These are phyloP conservation scores for Cyclophora punctaria DNA, from an alignment of 2,888 invertebrate species.

Conservation along the genomic window DNA sequence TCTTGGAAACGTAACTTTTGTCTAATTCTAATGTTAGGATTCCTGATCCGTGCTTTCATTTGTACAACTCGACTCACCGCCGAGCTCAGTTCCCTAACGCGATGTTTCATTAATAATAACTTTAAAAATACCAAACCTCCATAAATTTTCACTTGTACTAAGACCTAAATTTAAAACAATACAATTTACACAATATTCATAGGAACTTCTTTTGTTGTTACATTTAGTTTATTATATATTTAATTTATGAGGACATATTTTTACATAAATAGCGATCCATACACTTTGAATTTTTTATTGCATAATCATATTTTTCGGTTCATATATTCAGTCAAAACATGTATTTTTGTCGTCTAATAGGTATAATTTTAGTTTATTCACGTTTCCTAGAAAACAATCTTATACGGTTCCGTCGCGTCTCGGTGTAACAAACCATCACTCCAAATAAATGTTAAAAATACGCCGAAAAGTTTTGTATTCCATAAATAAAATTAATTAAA, in stretches of 20 bases:
- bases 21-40: slow-evolving; percentile 73
- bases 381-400: slow-evolving; percentile 69
- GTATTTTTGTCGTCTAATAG: slow-evolving; percentile 42
- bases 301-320: slow-evolving; percentile 37
- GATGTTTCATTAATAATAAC: slow-evolving; percentile 64
- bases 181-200: slow-evolving; percentile 74
- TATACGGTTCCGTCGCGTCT: slow-evolving; percentile 54
- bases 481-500: slow-evolving; percentile 38
- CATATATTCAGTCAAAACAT: slow-evolving; percentile 40
- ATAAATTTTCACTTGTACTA: slow-evolving; percentile 73
- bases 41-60: slow-evolving; percentile 67
- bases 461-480: slow-evolving; percentile 67
- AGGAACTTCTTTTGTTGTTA: slow-evolving; percentile 76
- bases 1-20: slow-evolving; percentile 71
- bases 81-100: slow-evolving; percentile 59
- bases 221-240: slow-evolving; percentile 73
- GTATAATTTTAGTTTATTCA: slow-evolving; percentile 34
- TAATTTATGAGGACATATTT: slow-evolving; percentile 69
- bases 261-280: slow-evolving; percentile 75
- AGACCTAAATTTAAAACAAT: slow-evolving; percentile 74
- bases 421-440: slow-evolving; percentile 50
- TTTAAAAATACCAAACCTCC: slow-evolving; percentile 73
- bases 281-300: slow-evolving; percentile 56
- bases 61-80: slow-evolving; percentile 50
- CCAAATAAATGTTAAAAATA: slow-evolving; percentile 48